A percentile compares a stretch with the other conserved stretches of the same genome.
Evolutionary conservation across 1,140 invertebrate species (phyloP).

Genomic region (Cotesia typhae): DNA sequence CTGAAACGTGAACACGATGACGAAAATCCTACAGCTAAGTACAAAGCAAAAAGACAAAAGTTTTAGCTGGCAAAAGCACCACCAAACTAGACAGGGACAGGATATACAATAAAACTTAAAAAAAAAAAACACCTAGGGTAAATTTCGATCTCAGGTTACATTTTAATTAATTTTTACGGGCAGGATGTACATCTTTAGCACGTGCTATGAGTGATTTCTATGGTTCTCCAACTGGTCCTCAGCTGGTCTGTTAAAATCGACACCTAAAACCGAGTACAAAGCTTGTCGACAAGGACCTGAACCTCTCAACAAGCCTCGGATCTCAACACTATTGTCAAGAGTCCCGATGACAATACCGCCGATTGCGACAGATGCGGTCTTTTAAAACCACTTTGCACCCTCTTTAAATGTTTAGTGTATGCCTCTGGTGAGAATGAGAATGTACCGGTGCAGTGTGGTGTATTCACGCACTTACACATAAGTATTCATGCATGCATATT

Average conservation of each 20-base stretch:
- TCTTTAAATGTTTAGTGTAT: neutral
- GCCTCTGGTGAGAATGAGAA: neutral
- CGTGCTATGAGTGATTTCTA: slow-evolving; percentile 9
- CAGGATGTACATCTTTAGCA: slow-evolving; percentile 1
- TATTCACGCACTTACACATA: too few species aligned
- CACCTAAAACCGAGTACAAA: too few species aligned
- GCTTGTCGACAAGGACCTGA: too few species aligned
- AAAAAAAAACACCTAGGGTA: slow-evolving; percentile 2
- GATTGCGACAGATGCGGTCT: slow-evolving; percentile 23
- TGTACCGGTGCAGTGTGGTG: neutral
- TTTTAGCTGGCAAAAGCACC: too few species aligned
- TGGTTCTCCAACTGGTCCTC: neutral
- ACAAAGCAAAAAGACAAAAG: too few species aligned
- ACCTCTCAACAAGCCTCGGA: slow-evolving; percentile 12
- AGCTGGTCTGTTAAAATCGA: too few species aligned
- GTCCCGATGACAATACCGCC: slow-evolving; percentile 9
- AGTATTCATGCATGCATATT: too few species aligned
- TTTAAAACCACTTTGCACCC: slow-evolving; percentile 23
- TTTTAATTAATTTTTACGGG: neutral
- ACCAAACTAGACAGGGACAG: neutral
- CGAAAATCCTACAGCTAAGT: neutral
- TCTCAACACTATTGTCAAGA: neutral
- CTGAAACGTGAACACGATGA: neutral
- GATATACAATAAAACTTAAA: neutral
- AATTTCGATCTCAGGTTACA: slow-evolving; percentile 32